Percentiles rank a stretch among this genome's conserved stretches.
Conservation (phyloP, 1,140 invertebrate species). For the Brachionus manjavacas region DNA sequence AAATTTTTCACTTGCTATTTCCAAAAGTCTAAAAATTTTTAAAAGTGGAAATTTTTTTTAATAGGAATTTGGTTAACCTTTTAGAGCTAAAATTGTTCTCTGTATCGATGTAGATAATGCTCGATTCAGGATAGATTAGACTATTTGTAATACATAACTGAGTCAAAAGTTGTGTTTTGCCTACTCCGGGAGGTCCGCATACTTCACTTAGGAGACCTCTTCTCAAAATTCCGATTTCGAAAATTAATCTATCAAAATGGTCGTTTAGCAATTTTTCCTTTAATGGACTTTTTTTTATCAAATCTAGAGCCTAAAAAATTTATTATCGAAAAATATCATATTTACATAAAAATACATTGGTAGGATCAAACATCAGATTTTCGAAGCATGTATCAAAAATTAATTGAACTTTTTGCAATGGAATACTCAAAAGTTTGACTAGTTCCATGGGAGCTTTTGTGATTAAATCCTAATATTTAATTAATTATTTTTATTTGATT, state of each 20-base stretch:
- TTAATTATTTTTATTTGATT: not conserved
- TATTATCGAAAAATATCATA: not conserved
- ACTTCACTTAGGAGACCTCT: not conserved
- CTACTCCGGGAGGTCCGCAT: slow-evolving; percentile 6
- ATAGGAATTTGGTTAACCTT: not conserved
- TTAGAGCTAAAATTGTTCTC: slow-evolving; percentile 26
- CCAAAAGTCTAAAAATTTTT: not conserved
- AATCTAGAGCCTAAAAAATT: not conserved
- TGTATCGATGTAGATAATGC: slow-evolving; percentile 11
- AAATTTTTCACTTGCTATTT: not conserved
- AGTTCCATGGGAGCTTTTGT: slow-evolving; percentile 16
- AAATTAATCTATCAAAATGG: not conserved
- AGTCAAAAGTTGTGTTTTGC: not conserved
- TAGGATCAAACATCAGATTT: not conserved
- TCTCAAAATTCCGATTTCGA: not conserved
- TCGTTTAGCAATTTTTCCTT: not conserved
- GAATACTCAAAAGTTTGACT: not conserved
- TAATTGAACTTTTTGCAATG: not conserved
- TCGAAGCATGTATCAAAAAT: not conserved
- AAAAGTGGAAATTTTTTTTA: not conserved
- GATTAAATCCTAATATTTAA: not conserved
- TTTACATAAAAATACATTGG: not conserved
- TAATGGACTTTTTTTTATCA: not conserved
- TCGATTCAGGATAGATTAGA: not conserved
- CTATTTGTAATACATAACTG: not conserved